A percentile compares a stretch with the other conserved stretches of the same genome.
phyloP scores from a whole-genome alignment of 2,888 invertebrate genomes.

The Nymphalis polychloros region DNA sequence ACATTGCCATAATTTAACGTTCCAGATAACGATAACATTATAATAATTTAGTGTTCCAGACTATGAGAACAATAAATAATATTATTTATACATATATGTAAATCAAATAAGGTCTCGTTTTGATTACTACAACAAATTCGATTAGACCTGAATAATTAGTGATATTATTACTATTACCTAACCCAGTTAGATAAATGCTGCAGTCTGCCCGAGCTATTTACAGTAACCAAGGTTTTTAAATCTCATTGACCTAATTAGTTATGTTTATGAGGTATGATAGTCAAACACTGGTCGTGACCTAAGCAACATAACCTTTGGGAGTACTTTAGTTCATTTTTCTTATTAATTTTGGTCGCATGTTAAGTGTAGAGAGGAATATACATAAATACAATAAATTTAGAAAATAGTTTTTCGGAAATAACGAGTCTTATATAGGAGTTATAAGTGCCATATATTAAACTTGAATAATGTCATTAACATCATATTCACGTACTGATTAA shows the following conservation, averaged over 20 bases:
- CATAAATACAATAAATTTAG: background rate
- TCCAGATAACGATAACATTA: no score
- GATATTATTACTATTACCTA: slow-evolving; percentile 46
- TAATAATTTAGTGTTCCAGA: background rate
- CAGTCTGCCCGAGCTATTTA: slow-evolving; percentile 40
- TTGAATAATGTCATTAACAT: no score
- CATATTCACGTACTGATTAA: slow-evolving; percentile 13
- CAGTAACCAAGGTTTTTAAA: slow-evolving; percentile 59
- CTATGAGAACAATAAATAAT: background rate
- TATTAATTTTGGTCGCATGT: background rate
- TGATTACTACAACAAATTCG: slow-evolving; percentile 6
- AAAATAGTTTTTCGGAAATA: no score
- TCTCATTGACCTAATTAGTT: slow-evolving; percentile 69
- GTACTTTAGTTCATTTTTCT: background rate
- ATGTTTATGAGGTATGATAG: slow-evolving; percentile 49
- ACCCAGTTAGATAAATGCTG: slow-evolving; percentile 71
- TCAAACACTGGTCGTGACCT: slow-evolving; percentile 22
- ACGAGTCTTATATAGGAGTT: no score
- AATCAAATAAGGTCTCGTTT: slow-evolving; percentile 7
- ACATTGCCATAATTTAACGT: no score
- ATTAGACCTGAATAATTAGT: slow-evolving; percentile 14
- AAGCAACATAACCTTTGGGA: background rate
- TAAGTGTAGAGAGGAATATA: background rate
- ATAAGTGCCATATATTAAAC: no score
- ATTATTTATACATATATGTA: background rate